Evolutionary conservation across 2,888 invertebrate genomes (phyloP).

Genomic region (Flabesymbios commensalis): DNA sequence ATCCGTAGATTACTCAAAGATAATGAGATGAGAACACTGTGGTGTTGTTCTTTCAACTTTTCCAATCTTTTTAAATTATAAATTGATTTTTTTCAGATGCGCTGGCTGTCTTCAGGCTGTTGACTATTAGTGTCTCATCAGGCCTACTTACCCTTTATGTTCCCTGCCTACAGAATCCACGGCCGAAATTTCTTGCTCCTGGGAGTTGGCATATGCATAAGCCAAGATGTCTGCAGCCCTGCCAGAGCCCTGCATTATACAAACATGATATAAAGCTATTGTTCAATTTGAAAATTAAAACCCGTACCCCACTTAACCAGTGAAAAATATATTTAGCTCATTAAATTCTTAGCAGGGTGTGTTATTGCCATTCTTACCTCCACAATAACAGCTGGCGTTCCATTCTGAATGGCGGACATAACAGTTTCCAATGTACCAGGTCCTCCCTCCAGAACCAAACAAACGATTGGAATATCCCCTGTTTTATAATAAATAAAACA

Average conservation of each 20-base stretch:
- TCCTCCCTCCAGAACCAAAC: slow-evolving; percentile 59
- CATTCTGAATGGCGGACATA: slow-evolving; percentile 47
- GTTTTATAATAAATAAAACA: neutral
- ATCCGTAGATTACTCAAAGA: too few relatives aligned
- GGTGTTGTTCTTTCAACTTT: too few relatives aligned
- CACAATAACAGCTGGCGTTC: slow-evolving; percentile 58
- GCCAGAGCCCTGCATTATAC: slow-evolving; percentile 52
- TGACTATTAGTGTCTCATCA: too few relatives aligned
- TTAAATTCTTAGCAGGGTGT: too few relatives aligned
- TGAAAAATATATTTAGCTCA: too few relatives aligned
- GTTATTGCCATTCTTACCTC: slow-evolving; percentile 39
- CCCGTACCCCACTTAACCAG: too few relatives aligned
- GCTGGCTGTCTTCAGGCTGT: too few relatives aligned
- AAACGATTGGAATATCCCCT: slow-evolving; percentile 50
- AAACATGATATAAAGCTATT: neutral
- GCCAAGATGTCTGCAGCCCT: slow-evolving; percentile 60
- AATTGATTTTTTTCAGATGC: too few relatives aligned
- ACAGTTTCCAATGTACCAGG: slow-evolving; percentile 58
- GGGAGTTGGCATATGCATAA: slow-evolving; percentile 45
- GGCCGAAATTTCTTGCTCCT: slow-evolving; percentile 42
- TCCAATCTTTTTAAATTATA: too few relatives aligned
- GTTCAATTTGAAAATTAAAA: too few relatives aligned
- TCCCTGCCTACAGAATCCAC: slow-evolving; percentile 38
- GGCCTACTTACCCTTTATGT: slow-evolving; percentile 31
- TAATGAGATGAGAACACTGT: too few relatives aligned